phyloP scores from a whole-genome alignment of 2,113 vertebrate genomes.

The Bubo blakistoni region DNA sequence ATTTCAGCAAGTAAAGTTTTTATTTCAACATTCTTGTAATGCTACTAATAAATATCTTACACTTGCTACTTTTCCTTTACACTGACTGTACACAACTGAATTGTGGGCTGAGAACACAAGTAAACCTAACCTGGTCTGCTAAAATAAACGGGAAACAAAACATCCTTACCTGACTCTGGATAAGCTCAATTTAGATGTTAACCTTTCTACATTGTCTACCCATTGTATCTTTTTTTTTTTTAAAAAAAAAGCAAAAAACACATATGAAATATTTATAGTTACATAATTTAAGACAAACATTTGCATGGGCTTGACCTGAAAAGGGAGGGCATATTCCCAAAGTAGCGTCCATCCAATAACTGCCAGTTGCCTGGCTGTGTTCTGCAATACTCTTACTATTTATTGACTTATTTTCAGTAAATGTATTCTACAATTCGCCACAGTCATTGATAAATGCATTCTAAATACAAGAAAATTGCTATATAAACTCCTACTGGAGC shows the following conservation, averaged over 20 bases:
- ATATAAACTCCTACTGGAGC: background rate
- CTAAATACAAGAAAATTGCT: background rate
- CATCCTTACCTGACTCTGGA: background rate
- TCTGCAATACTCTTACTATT: background rate
- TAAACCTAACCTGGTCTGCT: background rate
- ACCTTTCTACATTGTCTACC: background rate
- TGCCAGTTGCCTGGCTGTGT: background rate
- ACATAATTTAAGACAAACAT: background rate
- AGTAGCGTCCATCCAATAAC: background rate
- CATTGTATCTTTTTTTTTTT: background rate
- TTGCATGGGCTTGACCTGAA: background rate
- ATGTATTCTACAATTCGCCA: background rate
- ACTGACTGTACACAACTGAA: background rate
- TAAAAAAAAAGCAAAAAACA: background rate
- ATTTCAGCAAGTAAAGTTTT: background rate
- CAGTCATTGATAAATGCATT: constrained; percentile 12
- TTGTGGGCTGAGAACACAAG: background rate
- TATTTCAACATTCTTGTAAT: background rate
- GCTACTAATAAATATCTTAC: background rate
- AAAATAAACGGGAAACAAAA: background rate
- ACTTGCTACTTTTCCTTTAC: background rate
- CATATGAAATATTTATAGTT: background rate
- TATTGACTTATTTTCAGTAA: constrained; percentile 40
- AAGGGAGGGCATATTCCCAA: background rate
- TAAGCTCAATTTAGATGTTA: background rate